phyloP scores from a whole-genome alignment of 2,797 vertebrate genomes.

The Stomatorhinus walkeri region DNA sequence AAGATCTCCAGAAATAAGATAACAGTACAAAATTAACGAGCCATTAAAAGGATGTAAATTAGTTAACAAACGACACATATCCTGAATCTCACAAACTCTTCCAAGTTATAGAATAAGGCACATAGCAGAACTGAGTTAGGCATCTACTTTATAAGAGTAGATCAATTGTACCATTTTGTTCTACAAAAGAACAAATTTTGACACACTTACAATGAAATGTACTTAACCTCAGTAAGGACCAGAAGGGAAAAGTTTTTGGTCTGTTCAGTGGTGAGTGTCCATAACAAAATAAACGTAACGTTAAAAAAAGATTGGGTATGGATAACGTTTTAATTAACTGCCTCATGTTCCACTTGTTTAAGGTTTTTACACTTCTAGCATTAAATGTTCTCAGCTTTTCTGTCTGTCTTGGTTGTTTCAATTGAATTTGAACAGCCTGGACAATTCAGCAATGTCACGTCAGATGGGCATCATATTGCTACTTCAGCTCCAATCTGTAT shows the following conservation, averaged over 20 bases:
- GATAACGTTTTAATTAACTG: constrained; percentile 46
- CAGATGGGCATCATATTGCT: constrained; percentile 83
- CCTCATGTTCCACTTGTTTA: constrained; percentile 30
- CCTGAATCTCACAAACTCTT: constrained; percentile 99
- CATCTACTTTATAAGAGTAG: constrained; percentile 88
- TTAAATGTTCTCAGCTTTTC: constrained; percentile 38
- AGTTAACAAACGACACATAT: constrained; percentile 99
- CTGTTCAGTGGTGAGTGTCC: constrained; percentile 91
- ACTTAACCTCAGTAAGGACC: constrained; percentile 78
- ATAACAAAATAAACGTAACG: constrained; percentile 72
- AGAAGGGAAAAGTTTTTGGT: constrained; percentile 83
- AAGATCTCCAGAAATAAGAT: constrained; percentile 98
- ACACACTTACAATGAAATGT: constrained; percentile 74
- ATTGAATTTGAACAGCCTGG: constrained; percentile 77
- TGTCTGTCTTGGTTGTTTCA: constrained; percentile 25
- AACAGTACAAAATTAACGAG: constrained; percentile 99
- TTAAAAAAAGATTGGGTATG: constrained; percentile 50
- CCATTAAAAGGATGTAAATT: constrained; percentile 95
- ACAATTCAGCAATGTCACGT: constrained; percentile 92
- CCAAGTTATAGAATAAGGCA: constrained; percentile 99
- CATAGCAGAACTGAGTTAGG: constrained; percentile 99
- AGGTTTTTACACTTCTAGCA: constrained; percentile 25
- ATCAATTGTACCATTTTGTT: constrained; percentile 92
- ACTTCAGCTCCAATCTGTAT: constrained; percentile 40
- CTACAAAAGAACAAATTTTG: constrained; percentile 89